Percentiles rank a stretch among this genome's conserved stretches.
Evolutionary conservation across 2,888 invertebrate species (phyloP).

Genomic region (Bellardia pandia): DNA sequence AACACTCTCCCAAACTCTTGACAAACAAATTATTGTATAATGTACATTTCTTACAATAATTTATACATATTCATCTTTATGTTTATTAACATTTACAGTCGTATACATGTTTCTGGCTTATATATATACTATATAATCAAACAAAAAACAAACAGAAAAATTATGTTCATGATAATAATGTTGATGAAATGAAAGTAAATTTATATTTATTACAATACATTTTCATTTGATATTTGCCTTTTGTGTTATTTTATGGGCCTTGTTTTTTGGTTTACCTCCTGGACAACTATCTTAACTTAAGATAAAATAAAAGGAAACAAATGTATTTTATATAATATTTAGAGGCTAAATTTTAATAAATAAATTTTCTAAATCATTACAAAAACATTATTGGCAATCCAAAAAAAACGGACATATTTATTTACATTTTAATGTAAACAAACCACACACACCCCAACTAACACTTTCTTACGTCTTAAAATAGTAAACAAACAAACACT

Average conservation of each 20-base stretch:
- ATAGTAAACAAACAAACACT: neutral
- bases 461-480: neutral
- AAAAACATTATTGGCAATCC: no score
- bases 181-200: neutral
- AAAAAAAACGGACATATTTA: neutral
- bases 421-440: neutral
- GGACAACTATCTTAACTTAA: neutral
- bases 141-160: neutral
- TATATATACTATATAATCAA: conserved; percentile 25
- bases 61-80: neutral
- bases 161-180: neutral
- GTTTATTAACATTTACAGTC: neutral
- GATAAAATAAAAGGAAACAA: neutral
- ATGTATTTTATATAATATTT: neutral
- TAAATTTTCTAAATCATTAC: no score
- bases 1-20: neutral
- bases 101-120: conserved; percentile 3
- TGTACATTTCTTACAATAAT: neutral
- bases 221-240: neutral
- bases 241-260: neutral
- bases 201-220: neutral
- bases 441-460: neutral
- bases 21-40: neutral
- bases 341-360: no score
- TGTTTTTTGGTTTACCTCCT: neutral